A percentile compares a stretch with the other conserved stretches of the same genome.
phyloP scores from a whole-genome alignment of 2,113 vertebrate species.

The Notiomystis cincta region DNA sequence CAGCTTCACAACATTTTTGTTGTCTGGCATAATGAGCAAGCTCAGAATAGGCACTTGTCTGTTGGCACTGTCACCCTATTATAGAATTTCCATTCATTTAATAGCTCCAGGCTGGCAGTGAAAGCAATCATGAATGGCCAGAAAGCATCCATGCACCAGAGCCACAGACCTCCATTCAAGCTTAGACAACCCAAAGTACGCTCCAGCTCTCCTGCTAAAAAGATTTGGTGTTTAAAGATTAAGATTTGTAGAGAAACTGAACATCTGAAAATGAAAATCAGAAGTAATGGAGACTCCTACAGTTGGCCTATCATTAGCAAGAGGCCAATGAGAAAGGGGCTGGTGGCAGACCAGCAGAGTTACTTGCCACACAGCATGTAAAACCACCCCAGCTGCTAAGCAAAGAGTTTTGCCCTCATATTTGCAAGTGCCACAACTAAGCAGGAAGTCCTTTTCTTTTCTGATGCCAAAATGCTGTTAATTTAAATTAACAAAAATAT shows the following conservation, averaged over 20 bases:
- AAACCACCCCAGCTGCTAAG: neutral
- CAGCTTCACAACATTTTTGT: neutral
- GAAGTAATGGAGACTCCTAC: neutral
- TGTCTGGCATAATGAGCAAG: neutral
- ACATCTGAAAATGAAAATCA: neutral
- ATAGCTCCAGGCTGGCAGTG: neutral
- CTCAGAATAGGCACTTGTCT: neutral
- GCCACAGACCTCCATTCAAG: neutral
- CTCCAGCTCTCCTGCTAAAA: neutral
- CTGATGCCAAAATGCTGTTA: neutral
- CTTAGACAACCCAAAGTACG: neutral
- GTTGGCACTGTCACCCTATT: neutral
- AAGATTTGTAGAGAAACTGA: neutral
- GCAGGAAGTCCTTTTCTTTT: neutral
- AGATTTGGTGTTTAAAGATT: neutral
- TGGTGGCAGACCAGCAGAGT: neutral
- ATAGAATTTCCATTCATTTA: conserved; percentile 19
- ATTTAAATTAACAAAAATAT: neutral
- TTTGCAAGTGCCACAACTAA: neutral
- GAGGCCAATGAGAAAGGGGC: neutral
- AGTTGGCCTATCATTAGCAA: neutral
- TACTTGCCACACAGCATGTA: neutral
- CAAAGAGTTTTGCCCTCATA: neutral
- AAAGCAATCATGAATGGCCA: neutral
- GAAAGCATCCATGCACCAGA: neutral